Evolutionary conservation across 2,797 vertebrate species (phyloP).

Genomic region (Neosilurus hyrtlii): DNA sequence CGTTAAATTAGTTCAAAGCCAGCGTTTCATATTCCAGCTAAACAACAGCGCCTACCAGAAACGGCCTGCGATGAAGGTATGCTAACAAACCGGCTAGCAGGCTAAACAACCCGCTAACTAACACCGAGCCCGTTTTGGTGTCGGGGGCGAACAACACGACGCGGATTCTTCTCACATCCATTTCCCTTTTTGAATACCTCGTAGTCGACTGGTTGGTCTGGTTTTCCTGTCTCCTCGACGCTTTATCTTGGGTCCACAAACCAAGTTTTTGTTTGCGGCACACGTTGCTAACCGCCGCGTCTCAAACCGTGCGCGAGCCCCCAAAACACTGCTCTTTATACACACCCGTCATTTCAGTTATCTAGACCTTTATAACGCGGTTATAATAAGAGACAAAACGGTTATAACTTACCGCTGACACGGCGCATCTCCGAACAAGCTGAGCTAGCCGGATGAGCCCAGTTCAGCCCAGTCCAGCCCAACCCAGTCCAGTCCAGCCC

Average conservation of each 20-base stretch:
- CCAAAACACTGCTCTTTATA: not conserved
- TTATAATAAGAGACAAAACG: not conserved
- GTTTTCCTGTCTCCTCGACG: too few relatives aligned
- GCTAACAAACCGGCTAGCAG: conserved; percentile 27
- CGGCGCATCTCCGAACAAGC: conserved; percentile 18
- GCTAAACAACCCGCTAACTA: not conserved
- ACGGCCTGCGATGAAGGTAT: not conserved
- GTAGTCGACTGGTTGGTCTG: too few relatives aligned
- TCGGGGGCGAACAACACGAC: not conserved
- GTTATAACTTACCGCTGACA: conserved; percentile 17
- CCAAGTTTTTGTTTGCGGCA: not conserved
- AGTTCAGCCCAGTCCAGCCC: conserved; percentile 8
- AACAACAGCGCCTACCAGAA: not conserved
- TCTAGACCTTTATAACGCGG: not conserved
- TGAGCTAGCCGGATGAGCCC: not conserved
- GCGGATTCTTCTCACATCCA: not conserved
- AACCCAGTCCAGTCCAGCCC: conserved; percentile 3
- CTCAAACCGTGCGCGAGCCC: not conserved
- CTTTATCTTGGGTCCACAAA: not conserved
- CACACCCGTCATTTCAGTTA: not conserved
- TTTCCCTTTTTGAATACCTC: too few relatives aligned
- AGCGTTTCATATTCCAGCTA: not conserved
- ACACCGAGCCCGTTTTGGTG: not conserved
- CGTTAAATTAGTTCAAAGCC: not conserved
- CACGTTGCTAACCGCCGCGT: not conserved